phyloP scores from a whole-genome alignment of 2,888 invertebrate genomes.

The Cosmorhoe ocellata region DNA sequence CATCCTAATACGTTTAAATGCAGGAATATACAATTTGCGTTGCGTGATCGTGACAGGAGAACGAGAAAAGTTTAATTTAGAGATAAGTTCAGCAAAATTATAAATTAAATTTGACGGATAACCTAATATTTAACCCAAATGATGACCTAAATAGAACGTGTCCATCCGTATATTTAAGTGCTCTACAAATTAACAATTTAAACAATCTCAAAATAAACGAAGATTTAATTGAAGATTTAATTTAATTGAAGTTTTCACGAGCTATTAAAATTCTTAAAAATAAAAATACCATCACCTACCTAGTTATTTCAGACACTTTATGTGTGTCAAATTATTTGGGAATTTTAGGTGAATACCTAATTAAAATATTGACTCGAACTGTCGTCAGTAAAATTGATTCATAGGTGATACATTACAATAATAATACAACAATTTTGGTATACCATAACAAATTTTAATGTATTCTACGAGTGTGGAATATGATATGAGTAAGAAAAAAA shows the following conservation, averaged over 20 bases:
- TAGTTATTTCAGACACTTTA: neutral
- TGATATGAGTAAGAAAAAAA: too few relatives aligned
- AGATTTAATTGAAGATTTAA: neutral
- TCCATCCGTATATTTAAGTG: conserved; percentile 5
- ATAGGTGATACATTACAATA: too few relatives aligned
- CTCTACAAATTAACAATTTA: neutral
- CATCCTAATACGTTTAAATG: too few relatives aligned
- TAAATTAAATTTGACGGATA: too few relatives aligned
- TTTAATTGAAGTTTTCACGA: neutral
- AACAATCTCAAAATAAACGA: neutral
- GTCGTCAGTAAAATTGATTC: neutral
- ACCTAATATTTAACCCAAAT: too few relatives aligned
- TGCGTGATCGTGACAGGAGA: too few relatives aligned
- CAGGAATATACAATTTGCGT: too few relatives aligned
- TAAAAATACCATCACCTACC: neutral
- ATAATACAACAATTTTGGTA: too few relatives aligned
- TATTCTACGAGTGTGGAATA: too few relatives aligned
- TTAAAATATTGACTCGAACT: neutral
- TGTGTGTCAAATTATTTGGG: neutral
- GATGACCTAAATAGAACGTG: neutral
- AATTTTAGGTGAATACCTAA: neutral
- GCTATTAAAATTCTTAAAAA: conserved; percentile 5
- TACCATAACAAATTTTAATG: too few relatives aligned
- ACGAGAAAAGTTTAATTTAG: too few relatives aligned
- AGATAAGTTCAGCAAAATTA: too few relatives aligned